phyloP scores from a whole-genome alignment of 2,888 invertebrate genomes.

The Tortricodes alternella region DNA sequence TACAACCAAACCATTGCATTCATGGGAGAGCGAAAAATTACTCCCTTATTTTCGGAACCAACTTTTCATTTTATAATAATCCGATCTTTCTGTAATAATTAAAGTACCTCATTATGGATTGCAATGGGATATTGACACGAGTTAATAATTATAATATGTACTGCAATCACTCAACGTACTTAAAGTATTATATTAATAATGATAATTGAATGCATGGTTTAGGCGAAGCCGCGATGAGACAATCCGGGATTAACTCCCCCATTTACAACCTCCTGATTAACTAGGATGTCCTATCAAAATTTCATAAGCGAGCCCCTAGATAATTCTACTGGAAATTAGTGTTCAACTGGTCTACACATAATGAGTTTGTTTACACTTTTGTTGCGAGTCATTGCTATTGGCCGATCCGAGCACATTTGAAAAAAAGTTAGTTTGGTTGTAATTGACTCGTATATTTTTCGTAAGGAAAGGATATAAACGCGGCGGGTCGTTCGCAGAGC shows the following conservation, averaged over 20 bases:
- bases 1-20: too few species aligned
- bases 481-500: too few species aligned
- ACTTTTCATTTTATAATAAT: too few species aligned
- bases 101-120: background rate
- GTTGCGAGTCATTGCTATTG: too few species aligned
- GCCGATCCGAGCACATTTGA: too few species aligned
- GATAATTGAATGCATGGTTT: conserved; percentile 24
- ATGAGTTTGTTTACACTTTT: too few species aligned
- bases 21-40: too few species aligned
- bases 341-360: too few species aligned
- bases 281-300: conserved; percentile 21
- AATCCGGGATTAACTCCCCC: conserved; percentile 27
- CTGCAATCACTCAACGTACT: conserved; percentile 7
- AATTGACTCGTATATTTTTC: too few species aligned
- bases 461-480: too few species aligned
- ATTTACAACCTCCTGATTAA: conserved; percentile 19
- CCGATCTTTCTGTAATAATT: background rate
- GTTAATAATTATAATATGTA: conserved; percentile 9
- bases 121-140: background rate
- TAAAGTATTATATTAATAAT: conserved; percentile 20
- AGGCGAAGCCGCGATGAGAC: conserved; percentile 15
- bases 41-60: too few species aligned
- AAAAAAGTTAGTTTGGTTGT: too few species aligned
- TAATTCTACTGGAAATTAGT: conserved; percentile 8
- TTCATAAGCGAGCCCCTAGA: conserved; percentile 14